Conservation (phyloP, 2,113 vertebrate species). For the Elephantulus edwardii region DNA sequence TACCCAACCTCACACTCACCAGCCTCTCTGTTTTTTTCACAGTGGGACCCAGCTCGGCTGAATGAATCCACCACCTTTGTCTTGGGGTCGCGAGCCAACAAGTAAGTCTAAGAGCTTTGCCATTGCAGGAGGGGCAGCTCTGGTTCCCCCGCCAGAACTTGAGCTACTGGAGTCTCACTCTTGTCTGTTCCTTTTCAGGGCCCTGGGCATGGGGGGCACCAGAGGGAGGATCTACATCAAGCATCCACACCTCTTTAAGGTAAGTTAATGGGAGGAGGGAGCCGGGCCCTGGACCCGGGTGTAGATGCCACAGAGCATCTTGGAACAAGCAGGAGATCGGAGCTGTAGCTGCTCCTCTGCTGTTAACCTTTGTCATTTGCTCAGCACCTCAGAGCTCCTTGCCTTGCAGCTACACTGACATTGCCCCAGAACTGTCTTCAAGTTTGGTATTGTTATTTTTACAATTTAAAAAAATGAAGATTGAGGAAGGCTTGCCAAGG, state of each 20-base stretch:
- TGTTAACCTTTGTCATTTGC: not conserved
- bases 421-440: not conserved
- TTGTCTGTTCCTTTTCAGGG: constrained; percentile 84
- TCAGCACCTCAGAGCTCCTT: not conserved
- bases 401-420: not conserved
- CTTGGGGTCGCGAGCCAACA: constrained; percentile 97
- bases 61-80: constrained; percentile 93
- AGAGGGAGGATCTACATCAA: constrained; percentile 99
- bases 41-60: constrained; percentile 97
- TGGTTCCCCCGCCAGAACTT: not conserved
- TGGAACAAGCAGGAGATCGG: not conserved
- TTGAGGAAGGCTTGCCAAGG: not conserved
- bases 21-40: constrained; percentile 50
- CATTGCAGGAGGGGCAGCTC: not conserved
- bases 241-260: constrained; percentile 98
- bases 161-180: not conserved
- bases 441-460: not conserved
- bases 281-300: not conserved
- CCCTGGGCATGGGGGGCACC: constrained; percentile 98
- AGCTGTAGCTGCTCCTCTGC: not conserved
- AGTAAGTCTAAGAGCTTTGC: constrained; percentile 86
- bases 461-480: not conserved
- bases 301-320: not conserved
- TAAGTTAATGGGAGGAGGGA: constrained; percentile 76
- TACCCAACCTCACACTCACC: constrained; percentile 47